A percentile compares a stretch with the other conserved stretches of the same genome.
These are phyloP conservation scores for Crambe crambe DNA, from an alignment of 37 sponge, comb jelly and placozoan genomes.

Conservation along the genomic window DNA sequence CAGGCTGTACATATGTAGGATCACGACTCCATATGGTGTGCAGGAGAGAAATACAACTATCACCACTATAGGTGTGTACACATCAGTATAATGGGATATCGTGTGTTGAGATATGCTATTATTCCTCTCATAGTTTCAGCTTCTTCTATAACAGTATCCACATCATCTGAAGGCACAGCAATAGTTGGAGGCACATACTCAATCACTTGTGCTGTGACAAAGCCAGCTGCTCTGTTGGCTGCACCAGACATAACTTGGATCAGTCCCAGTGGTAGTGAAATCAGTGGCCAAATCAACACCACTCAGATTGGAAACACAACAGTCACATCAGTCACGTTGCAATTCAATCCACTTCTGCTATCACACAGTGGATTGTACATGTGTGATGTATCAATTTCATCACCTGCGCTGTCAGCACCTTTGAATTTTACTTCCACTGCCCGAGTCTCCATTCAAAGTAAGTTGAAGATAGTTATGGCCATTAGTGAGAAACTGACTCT, in stretches of 20 bases:
- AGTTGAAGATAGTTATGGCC: no score
- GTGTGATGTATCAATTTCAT: neutral
- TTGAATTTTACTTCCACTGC: neutral
- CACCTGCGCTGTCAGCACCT: neutral
- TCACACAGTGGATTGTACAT: constrained; percentile 13
- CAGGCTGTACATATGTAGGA: constrained; percentile 1
- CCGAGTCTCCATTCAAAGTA: constrained; percentile 4
- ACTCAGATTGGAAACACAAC: constrained; percentile 5
- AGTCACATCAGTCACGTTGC: neutral
- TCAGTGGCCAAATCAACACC: constrained; percentile 6
- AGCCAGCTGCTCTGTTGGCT: neutral
- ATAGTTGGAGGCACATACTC: neutral
- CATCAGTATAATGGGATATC: neutral
- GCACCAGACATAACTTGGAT: neutral
- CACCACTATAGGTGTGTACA: neutral
- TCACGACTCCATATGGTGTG: constrained; percentile 10
- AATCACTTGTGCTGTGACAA: neutral
- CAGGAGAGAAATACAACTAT: constrained; percentile 6
- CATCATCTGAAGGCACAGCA: constrained; percentile 4
- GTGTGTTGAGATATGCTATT: neutral
- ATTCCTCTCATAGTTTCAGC: neutral
- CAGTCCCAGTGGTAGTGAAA: neutral
- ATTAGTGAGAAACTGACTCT: no score
- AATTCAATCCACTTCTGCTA: constrained; percentile 1
- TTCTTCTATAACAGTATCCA: constrained; percentile 5